These are phyloP conservation scores for Sarcophaga carnaria DNA, from an alignment of 2,888 invertebrate species.

Conservation along the genomic window DNA sequence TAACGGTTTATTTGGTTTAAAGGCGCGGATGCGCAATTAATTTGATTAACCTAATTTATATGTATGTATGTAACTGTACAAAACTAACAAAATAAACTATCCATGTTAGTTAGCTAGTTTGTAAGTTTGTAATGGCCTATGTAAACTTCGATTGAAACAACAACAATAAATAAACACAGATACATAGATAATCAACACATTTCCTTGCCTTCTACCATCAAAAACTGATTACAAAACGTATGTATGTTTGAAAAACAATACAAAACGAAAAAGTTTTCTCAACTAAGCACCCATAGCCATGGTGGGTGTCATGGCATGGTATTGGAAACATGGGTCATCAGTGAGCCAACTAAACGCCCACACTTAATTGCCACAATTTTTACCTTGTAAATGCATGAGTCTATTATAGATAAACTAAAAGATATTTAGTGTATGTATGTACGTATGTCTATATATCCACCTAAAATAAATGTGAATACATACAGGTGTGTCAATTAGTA, in stretches of 20 bases:
- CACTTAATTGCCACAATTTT: neutral
- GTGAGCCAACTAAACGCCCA: neutral
- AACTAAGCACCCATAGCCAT: neutral
- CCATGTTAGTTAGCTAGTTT: neutral
- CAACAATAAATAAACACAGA: too few relatives aligned
- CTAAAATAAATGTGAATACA: slow-evolving; percentile 14
- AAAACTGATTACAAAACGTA: too few relatives aligned
- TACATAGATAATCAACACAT: neutral
- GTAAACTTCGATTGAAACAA: neutral
- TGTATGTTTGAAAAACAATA: too few relatives aligned
- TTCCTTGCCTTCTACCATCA: neutral
- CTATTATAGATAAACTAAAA: neutral
- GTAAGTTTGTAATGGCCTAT: too few relatives aligned
- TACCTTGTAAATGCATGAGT: neutral
- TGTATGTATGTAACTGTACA: neutral
- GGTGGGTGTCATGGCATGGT: too few relatives aligned
- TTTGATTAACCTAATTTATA: slow-evolving; percentile 78
- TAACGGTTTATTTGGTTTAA: slow-evolving; percentile 61
- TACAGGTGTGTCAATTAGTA: slow-evolving; percentile 64
- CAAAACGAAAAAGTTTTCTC: neutral
- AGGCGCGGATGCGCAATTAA: slow-evolving; percentile 78
- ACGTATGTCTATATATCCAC: too few relatives aligned
- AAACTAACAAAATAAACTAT: neutral
- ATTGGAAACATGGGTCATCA: neutral
- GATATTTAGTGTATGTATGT: too few relatives aligned